phyloP scores from a whole-genome alignment of 2,888 invertebrate genomes.

The Tryphoninae sp. region DNA sequence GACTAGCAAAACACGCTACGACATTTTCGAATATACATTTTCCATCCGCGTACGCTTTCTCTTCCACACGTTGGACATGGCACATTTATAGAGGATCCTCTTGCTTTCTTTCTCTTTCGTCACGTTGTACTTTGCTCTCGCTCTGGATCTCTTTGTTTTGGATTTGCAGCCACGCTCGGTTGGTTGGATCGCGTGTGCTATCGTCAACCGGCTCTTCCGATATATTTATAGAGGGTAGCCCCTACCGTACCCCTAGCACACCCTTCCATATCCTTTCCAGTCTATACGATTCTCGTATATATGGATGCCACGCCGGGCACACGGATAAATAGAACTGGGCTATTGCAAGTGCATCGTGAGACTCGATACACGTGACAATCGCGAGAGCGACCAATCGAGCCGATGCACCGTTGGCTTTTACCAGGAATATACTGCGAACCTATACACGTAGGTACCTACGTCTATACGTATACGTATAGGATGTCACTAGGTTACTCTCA shows the following conservation, averaged over 20 bases:
- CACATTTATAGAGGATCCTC: not conserved
- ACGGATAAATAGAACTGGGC: slow-evolving; percentile 40
- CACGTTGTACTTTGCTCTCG: slow-evolving; percentile 19
- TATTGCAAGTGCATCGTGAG: slow-evolving; percentile 51
- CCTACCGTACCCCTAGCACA: not conserved
- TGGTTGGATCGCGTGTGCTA: slow-evolving; percentile 37
- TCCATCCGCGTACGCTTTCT: not conserved
- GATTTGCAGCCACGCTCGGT: slow-evolving; percentile 39
- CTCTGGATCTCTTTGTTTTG: slow-evolving; percentile 35
- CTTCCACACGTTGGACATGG: too few species aligned
- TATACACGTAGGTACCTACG: not conserved
- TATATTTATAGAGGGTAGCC: slow-evolving; percentile 38
- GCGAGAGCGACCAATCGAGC: slow-evolving; percentile 51
- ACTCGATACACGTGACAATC: slow-evolving; percentile 65
- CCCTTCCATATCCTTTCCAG: slow-evolving; percentile 8
- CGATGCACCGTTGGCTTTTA: slow-evolving; percentile 37
- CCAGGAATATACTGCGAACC: slow-evolving; percentile 17
- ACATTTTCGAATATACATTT: not conserved
- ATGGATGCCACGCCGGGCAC: slow-evolving; percentile 7
- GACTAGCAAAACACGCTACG: not conserved
- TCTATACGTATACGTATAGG: not conserved
- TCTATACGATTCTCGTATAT: slow-evolving; percentile 3
- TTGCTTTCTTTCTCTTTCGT: slow-evolving; percentile 17
- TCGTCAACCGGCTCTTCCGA: slow-evolving; percentile 42
- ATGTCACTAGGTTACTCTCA: slow-evolving; percentile 23